phyloP scores from a whole-genome alignment of 2,888 invertebrate genomes.

The Nyleta sp. region DNA sequence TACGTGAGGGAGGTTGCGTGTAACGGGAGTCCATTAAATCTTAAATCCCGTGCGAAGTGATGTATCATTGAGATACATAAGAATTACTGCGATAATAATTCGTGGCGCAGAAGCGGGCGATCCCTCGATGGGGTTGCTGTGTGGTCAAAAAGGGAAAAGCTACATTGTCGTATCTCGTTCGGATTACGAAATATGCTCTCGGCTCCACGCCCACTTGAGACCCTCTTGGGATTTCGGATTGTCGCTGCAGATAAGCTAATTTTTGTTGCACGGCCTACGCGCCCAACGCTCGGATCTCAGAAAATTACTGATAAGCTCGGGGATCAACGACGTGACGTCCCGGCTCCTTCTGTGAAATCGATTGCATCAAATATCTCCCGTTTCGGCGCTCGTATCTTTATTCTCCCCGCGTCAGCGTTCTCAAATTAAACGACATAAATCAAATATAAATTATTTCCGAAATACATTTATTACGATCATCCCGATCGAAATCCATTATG shows the following conservation, averaged over 20 bases:
- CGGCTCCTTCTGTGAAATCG: slow-evolving; percentile 56
- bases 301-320: slow-evolving; percentile 64
- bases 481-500: slow-evolving; percentile 39
- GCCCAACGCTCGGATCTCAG: slow-evolving; percentile 41
- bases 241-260: slow-evolving; percentile 65
- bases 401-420: slow-evolving; percentile 37
- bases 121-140: slow-evolving; percentile 74
- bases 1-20: slow-evolving; percentile 37
- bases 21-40: slow-evolving; percentile 78
- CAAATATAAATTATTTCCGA: slow-evolving; percentile 56
- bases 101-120: slow-evolving; percentile 67
- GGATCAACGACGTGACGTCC: slow-evolving; percentile 55
- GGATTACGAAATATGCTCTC: slow-evolving; percentile 81
- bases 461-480: slow-evolving; percentile 50
- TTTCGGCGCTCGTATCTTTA: slow-evolving; percentile 36
- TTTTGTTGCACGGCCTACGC: slow-evolving; percentile 64
- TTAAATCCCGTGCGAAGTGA: slow-evolving; percentile 82
- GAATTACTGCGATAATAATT: slow-evolving; percentile 78
- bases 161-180: slow-evolving; percentile 73
- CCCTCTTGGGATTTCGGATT: slow-evolving; percentile 63
- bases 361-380: slow-evolving; percentile 50
- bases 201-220: slow-evolving; percentile 77
- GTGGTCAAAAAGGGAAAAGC: slow-evolving; percentile 65
- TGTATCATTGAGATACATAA: slow-evolving; percentile 79
- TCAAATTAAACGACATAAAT: slow-evolving; percentile 54